phyloP scores from a whole-genome alignment of 2,888 invertebrate genomes.

The Campoplex nolae region DNA sequence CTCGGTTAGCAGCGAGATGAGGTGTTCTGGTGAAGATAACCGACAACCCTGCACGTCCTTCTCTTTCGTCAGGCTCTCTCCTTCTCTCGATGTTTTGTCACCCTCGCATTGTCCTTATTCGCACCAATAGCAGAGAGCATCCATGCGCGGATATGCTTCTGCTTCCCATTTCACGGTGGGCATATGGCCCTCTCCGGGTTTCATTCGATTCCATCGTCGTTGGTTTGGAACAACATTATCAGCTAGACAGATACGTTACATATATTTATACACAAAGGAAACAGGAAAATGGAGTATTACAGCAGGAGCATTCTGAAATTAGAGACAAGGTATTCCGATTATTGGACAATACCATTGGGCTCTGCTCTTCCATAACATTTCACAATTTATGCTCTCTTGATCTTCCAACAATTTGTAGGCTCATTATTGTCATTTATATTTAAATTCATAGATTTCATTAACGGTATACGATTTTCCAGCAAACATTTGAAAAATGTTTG shows the following conservation, averaged over 20 bases:
- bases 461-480: background rate
- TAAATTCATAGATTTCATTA: background rate
- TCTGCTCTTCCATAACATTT: background rate
- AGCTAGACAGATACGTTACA: constrained; percentile 58
- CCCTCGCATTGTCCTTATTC: constrained; percentile 57
- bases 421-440: background rate
- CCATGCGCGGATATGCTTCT: constrained; percentile 33
- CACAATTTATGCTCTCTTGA: background rate
- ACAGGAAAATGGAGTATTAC: background rate
- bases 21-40: constrained; percentile 54
- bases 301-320: background rate
- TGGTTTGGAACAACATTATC: constrained; percentile 64
- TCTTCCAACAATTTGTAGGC: background rate
- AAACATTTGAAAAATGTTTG: background rate
- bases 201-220: constrained; percentile 43
- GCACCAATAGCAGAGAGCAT: constrained; percentile 39
- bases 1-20: constrained; percentile 19
- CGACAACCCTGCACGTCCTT: constrained; percentile 63
- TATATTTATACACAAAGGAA: constrained; percentile 3
- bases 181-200: constrained; percentile 34
- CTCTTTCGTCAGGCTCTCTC: constrained; percentile 76
- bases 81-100: constrained; percentile 66
- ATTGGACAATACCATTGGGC: background rate
- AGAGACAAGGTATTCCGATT: background rate
- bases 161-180: constrained; percentile 45